Evolutionary conservation across 2,888 invertebrate species (phyloP).

Genomic region (Cremastinae sp.): DNA sequence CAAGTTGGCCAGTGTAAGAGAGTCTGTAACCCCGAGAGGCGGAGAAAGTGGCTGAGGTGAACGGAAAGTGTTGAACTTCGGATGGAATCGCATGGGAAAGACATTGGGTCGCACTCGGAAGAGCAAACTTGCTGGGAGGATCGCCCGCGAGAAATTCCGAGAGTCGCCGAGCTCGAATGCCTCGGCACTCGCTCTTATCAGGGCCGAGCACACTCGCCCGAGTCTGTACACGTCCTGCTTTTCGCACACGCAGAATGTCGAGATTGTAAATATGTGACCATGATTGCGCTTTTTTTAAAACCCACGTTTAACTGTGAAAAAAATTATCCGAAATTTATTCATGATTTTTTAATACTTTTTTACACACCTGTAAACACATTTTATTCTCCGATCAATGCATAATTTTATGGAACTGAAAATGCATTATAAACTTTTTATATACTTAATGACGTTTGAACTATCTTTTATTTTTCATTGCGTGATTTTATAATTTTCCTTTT

Average conservation of each 20-base stretch:
- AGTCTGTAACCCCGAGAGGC: conserved; percentile 6
- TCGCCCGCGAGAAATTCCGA: conserved; percentile 37
- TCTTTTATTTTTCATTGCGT: no score
- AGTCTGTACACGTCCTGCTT: conserved; percentile 36
- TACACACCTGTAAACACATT: no score
- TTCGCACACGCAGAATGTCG: conserved; percentile 7
- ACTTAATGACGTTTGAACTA: no score
- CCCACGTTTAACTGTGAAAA: no score
- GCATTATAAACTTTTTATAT: no score
- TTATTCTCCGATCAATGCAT: no score
- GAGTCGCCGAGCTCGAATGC: conserved; percentile 42
- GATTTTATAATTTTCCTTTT: no score
- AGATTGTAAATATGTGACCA: conserved; percentile 10
- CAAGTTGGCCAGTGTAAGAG: conserved; percentile 20
- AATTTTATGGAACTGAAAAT: no score
- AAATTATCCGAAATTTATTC: no score
- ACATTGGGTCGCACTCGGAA: conserved; percentile 63
- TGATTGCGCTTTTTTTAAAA: background rate
- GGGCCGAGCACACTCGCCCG: conserved; percentile 66
- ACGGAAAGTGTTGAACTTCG: conserved; percentile 1
- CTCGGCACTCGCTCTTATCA: conserved; percentile 69
- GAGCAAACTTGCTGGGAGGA: conserved; percentile 66
- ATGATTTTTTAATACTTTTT: no score
- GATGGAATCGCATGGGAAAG: conserved; percentile 39
- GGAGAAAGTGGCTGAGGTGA: background rate